phyloP scores from a whole-genome alignment of 2,113 vertebrate species.

The Saccopteryx bilineata region DNA sequence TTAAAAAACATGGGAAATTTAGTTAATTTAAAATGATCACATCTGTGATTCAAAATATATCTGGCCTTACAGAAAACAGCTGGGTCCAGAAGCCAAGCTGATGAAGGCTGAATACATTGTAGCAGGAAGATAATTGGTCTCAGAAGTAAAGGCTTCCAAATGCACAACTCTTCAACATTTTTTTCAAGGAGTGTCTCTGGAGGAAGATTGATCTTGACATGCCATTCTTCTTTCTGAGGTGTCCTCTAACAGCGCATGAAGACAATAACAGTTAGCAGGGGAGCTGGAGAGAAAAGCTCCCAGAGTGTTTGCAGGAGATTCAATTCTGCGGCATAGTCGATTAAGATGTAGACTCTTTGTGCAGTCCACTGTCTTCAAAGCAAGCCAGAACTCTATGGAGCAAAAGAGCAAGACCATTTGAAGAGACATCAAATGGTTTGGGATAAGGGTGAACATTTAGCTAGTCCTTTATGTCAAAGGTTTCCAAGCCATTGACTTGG shows the following conservation, averaged over 20 bases:
- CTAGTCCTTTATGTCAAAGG: not conserved
- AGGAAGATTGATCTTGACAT: slow-evolving; percentile 75
- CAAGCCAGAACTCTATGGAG: not conserved
- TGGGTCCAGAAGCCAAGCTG: slow-evolving; percentile 50
- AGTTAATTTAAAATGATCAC: slow-evolving; percentile 67
- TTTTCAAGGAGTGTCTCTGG: slow-evolving; percentile 69
- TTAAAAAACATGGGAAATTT: not conserved
- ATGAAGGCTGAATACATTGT: slow-evolving; percentile 58
- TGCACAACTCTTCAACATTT: not conserved
- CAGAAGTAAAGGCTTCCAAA: slow-evolving; percentile 76
- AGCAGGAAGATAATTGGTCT: slow-evolving; percentile 75
- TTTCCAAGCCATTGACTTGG: not conserved
- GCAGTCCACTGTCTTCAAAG: slow-evolving; percentile 64
- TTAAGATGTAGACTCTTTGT: slow-evolving; percentile 53
- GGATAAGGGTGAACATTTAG: not conserved
- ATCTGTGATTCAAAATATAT: slow-evolving; percentile 76
- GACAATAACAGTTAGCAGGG: slow-evolving; percentile 57
- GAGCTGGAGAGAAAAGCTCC: slow-evolving; percentile 68
- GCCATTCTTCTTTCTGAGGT: not conserved
- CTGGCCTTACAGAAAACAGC: slow-evolving; percentile 60
- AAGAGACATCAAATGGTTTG: slow-evolving; percentile 21
- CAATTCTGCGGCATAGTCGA: slow-evolving; percentile 3
- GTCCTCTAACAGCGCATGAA: slow-evolving; percentile 68
- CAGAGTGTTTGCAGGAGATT: not conserved
- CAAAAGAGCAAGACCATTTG: slow-evolving; percentile 36